phyloP scores from a whole-genome alignment of 2,113 vertebrate genomes.

The Heteronetta atricapilla region DNA sequence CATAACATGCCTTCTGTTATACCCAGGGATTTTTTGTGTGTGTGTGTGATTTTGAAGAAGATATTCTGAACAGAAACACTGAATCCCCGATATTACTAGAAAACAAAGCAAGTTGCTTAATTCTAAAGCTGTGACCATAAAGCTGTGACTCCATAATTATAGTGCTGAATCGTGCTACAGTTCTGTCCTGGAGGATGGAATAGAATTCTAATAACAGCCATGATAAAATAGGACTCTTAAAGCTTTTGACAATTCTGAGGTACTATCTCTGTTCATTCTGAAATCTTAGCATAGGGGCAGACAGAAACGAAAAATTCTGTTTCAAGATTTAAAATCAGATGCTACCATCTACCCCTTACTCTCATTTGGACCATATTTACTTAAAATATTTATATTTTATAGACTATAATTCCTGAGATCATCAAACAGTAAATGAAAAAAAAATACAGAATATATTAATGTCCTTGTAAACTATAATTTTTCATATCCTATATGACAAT shows the following conservation, averaged over 20 bases:
- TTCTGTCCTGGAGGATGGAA: not conserved
- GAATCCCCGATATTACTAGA: not conserved
- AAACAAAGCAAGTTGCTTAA: not conserved
- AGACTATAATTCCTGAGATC: not conserved
- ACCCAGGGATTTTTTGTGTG: not conserved
- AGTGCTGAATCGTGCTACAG: not conserved
- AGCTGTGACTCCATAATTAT: not conserved
- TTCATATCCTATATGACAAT: not conserved
- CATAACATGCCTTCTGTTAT: not conserved
- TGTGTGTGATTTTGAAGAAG: not conserved
- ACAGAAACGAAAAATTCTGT: not conserved
- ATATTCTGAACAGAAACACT: not conserved
- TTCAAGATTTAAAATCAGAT: not conserved
- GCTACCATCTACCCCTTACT: not conserved
- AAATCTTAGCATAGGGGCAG: not conserved
- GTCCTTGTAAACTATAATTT: not conserved
- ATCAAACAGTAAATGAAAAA: not conserved
- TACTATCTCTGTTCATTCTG: not conserved
- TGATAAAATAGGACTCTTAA: not conserved
- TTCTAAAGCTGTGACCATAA: not conserved
- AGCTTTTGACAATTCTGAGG: not conserved
- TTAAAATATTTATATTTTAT: not conserved
- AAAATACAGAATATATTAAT: not conserved
- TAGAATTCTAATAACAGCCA: not conserved
- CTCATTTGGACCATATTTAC: not conserved